Conservation (phyloP, 92 coral and sea anemone species). For the Metridium senile region DNA sequence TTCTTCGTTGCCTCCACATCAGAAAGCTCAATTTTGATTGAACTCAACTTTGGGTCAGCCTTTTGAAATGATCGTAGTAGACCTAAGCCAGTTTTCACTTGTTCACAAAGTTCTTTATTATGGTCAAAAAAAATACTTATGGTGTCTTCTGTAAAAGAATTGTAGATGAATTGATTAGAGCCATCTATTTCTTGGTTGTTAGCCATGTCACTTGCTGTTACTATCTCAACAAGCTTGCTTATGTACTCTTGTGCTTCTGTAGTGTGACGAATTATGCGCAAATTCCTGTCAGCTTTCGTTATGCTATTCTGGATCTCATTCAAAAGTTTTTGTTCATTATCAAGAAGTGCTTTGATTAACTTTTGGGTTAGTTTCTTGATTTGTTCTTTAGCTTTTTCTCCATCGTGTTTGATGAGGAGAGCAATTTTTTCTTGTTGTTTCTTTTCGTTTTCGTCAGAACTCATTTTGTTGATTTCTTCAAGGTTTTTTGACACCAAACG, state of each 20-base stretch:
- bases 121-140: background rate
- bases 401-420: background rate
- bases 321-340: slow-evolving; percentile 2
- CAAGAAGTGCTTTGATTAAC: background rate
- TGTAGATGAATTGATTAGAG: background rate
- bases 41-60: background rate
- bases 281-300: slow-evolving; percentile 5
- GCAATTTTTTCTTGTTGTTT: slow-evolving; percentile 13
- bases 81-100: background rate
- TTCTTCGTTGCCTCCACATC: background rate
- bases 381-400: slow-evolving; percentile 16
- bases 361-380: slow-evolving; percentile 4
- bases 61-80: background rate
- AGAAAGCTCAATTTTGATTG: background rate
- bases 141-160: background rate
- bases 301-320: slow-evolving; percentile 10
- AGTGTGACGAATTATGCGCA: slow-evolving; percentile 2
- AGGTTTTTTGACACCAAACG: background rate
- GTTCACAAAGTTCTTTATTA: background rate
- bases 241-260: slow-evolving; percentile 13
- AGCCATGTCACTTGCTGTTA: slow-evolving; percentile 14
- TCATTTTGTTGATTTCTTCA: background rate
- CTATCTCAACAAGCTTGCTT: background rate
- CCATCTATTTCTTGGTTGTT: background rate
- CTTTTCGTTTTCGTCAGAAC: background rate